phyloP scores from a whole-genome alignment of 1,140 invertebrate genomes.

The Ruditapes philippinarum region DNA sequence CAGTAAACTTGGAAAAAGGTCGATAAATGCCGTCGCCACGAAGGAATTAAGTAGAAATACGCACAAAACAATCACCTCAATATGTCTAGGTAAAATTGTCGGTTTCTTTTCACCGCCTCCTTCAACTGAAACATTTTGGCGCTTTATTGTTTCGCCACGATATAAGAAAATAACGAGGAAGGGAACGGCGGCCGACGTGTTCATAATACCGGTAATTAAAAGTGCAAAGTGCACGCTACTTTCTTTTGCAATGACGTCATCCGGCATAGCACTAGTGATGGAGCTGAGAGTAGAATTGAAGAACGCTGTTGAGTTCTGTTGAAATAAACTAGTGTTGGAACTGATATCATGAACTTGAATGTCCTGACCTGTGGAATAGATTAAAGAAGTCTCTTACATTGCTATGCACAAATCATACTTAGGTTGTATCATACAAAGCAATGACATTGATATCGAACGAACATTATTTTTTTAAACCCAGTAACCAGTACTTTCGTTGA shows the following conservation, averaged over 20 bases:
- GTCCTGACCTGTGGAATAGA: background rate
- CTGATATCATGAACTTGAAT: background rate
- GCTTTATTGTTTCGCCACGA: background rate
- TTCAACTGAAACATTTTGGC: no score
- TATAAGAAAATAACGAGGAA: background rate
- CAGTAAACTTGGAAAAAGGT: conserved; percentile 66
- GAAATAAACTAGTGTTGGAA: background rate
- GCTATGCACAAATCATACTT: no score
- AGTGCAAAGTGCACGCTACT: background rate
- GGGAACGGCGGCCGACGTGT: background rate
- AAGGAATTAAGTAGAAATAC: background rate
- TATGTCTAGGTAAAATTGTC: background rate
- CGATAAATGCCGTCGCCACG: conserved; percentile 54
- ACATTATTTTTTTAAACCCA: no score
- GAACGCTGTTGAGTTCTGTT: background rate
- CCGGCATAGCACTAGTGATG: background rate
- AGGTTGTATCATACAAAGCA: no score
- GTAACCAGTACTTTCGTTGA: no score
- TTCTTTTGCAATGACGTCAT: background rate
- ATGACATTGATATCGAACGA: no score
- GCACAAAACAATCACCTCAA: background rate
- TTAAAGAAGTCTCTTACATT: no score
- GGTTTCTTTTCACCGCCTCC: background rate
- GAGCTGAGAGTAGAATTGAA: background rate
- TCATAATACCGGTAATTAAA: background rate